phyloP scores from a whole-genome alignment of 92 coral and sea anemone species.

The Umimayanthus chanpuru region DNA sequence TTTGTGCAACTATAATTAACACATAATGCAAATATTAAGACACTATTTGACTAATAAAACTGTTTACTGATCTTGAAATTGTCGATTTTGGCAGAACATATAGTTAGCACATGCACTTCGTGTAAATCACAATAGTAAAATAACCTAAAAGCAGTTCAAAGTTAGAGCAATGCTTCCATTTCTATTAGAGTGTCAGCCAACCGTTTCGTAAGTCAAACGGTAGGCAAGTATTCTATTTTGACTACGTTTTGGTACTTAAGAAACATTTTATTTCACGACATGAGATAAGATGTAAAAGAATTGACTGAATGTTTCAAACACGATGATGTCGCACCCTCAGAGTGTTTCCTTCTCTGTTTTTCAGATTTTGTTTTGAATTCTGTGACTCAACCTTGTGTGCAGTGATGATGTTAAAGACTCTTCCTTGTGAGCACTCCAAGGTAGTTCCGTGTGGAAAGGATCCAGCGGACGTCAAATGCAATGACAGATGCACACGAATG shows the following conservation, averaged over 20 bases:
- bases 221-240: too few relatives aligned
- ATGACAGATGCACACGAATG: conserved; percentile 37
- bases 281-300: not conserved
- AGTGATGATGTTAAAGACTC: conserved; percentile 27
- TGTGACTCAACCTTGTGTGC: conserved; percentile 47
- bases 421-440: conserved; percentile 61
- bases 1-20: not conserved
- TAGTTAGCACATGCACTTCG: not conserved
- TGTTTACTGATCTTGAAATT: not conserved
- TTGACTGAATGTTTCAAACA: conserved; percentile 3
- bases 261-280: not conserved
- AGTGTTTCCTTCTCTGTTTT: not conserved
- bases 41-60: too few relatives aligned
- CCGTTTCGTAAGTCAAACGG: not conserved
- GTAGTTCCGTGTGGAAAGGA: conserved; percentile 57
- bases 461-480: conserved; percentile 47
- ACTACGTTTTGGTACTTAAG: not conserved
- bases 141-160: not conserved
- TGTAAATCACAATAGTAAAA: not conserved
- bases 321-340: not conserved
- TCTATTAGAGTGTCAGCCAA: not conserved
- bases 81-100: not conserved
- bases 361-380: conserved; percentile 33
- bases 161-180: too few relatives aligned
- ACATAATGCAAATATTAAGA: not conserved